Conservation (phyloP, 2,888 invertebrate genomes). For the Patella ulyssiponensis region DNA sequence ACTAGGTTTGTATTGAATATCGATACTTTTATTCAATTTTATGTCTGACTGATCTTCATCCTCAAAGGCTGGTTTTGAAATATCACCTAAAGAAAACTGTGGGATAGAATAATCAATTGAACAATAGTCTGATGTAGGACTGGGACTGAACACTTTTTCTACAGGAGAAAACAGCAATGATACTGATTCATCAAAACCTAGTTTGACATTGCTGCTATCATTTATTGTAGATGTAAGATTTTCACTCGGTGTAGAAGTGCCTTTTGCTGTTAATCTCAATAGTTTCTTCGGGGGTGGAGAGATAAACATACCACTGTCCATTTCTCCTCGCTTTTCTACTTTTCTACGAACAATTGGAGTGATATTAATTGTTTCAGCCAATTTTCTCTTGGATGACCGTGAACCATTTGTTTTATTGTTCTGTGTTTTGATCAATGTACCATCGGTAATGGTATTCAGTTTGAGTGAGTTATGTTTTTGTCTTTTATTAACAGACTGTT, state of each 20-base stretch:
- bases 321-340: neutral
- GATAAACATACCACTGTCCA: conserved; percentile 29
- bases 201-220: conserved; percentile 19
- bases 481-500: neutral
- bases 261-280: conserved; percentile 12
- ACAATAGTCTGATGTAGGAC: conserved; percentile 28
- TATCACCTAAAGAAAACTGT: conserved; percentile 16
- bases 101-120: conserved; percentile 20
- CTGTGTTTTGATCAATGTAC: neutral
- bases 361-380: neutral
- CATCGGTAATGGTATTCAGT: neutral
- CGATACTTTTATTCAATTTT: conserved; percentile 25
- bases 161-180: conserved; percentile 20
- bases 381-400: neutral
- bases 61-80: conserved; percentile 14
- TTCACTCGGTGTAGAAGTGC: conserved; percentile 27
- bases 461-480: neutral
- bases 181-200: conserved; percentile 11
- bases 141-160: neutral
- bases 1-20: conserved; percentile 24
- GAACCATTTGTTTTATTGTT: neutral
- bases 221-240: neutral
- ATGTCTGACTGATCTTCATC: conserved; percentile 19
- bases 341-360: conserved; percentile 1
- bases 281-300: conserved; percentile 23